phyloP scores from a whole-genome alignment of 1,140 invertebrate species.

The Tetragnatha versicolor region DNA sequence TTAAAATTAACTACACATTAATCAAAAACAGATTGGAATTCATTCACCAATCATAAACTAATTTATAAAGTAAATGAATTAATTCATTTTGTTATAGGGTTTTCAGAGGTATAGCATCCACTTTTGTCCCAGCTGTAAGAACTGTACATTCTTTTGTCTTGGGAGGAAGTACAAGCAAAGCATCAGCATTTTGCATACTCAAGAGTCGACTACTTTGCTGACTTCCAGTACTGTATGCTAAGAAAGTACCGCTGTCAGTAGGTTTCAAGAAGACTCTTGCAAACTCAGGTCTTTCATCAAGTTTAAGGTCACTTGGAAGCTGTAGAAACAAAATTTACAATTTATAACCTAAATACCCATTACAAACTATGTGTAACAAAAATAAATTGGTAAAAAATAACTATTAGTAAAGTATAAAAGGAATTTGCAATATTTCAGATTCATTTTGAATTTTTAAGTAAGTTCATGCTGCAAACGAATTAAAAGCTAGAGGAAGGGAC shows the following conservation, averaged over 20 bases:
- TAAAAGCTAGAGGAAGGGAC: no score
- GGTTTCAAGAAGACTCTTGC: constrained; percentile 73
- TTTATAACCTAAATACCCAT: constrained; percentile 25
- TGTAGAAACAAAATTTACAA: constrained; percentile 59
- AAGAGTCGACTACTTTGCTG: constrained; percentile 85
- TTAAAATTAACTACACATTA: no score
- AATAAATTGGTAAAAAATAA: neutral
- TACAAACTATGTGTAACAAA: neutral
- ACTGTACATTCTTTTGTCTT: constrained; percentile 58
- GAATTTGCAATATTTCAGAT: no score
- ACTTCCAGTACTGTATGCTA: constrained; percentile 71
- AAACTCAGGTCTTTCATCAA: constrained; percentile 85
- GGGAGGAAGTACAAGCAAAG: constrained; percentile 74
- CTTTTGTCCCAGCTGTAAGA: constrained; percentile 60
- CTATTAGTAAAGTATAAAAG: no score
- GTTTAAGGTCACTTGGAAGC: constrained; percentile 67
- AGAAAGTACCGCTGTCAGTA: constrained; percentile 66
- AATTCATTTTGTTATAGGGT: no score
- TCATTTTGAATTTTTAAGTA: no score
- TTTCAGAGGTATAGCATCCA: constrained; percentile 63
- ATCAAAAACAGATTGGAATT: no score
- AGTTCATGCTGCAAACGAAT: no score
- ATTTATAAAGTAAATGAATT: no score
- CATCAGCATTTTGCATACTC: constrained; percentile 77
- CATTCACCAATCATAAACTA: no score